Evolutionary conservation across 1,140 invertebrate genomes (phyloP), one percentile per base, ranked within the genome.

Genomic region (Manduca sexta): DNA sequence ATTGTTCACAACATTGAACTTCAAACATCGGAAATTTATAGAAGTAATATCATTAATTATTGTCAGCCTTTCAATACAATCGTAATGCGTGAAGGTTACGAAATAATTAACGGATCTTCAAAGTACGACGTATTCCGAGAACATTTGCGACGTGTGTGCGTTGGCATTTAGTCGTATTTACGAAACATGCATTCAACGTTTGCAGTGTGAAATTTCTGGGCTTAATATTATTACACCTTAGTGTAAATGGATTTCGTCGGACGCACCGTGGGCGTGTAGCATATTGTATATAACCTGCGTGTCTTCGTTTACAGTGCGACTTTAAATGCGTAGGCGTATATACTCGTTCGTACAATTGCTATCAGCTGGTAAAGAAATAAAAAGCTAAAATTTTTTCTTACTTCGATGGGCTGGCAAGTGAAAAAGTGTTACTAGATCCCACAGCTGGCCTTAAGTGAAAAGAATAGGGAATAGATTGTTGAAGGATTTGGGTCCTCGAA

Each of bases 91-190:
- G 34, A 35, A 35, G 34, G 34, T 35, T 35, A 12, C 34, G 6
- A 12, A 35, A 35, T 35, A 13, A 35, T 35, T 13, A 35, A 35
- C 4, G 21, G 4, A 8, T 26, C 34, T 35, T 35, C 34, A 4
- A 3, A 8, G 15, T 16, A n/a, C 38, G 5, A 44, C 13, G 15
- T n/a, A 33, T 44, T 16, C 29, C 29, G 30, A 44, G 42, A 44
- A 44, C 30, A 21, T 33, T 37, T 17, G 34, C 29, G 44, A 37
- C 12, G 11, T 45, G 17, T 45, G 44, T 45, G 31, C 44, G 13
- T 45, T 45, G 44, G 44, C 33, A 45, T 45, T 45, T 45, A 45
- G 44, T 11, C 37, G 29, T 14, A 10, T 45, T 45, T 45, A 45
- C 44, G 44, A 45, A 45, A 45, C 44, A 21, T 26, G 34, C 44